Conservation (phyloP, 2,888 invertebrate genomes). For the Lypha dubia region DNA sequence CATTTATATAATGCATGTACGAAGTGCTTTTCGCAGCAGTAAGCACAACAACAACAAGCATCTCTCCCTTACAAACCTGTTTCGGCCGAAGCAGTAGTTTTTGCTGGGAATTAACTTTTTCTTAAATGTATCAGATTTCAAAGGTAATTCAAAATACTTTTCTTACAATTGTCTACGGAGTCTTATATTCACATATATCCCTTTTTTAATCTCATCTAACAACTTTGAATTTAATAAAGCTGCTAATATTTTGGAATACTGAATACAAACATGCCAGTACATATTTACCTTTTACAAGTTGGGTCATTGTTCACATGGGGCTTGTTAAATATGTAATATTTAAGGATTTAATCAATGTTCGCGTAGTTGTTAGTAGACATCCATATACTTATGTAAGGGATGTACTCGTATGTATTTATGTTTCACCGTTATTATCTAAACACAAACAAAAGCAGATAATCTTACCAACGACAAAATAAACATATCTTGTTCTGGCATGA, state of each 20-base stretch:
- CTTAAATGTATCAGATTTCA: background rate
- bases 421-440: background rate
- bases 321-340: background rate
- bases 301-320: background rate
- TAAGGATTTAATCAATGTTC: background rate
- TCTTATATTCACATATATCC: background rate
- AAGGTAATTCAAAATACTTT: background rate
- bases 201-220: background rate
- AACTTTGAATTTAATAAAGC: background rate
- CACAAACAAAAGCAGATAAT: constrained; percentile 4
- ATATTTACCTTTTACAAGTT: constrained; percentile 10
- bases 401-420: no score
- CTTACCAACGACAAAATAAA: background rate
- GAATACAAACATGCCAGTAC: background rate
- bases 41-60: no score
- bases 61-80: no score
- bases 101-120: background rate
- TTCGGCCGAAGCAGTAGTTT: no score
- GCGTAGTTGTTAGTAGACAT: background rate
- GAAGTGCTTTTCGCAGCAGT: no score
- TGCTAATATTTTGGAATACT: background rate
- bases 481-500: constrained; percentile 1
- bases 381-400: background rate
- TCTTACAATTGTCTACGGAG: background rate
- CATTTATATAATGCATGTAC: no score